Percentiles rank a stretch among this genome's conserved stretches.
Evolutionary conservation across 2,797 vertebrate genomes (phyloP).

Genomic region (Heterohyrax brucei): DNA sequence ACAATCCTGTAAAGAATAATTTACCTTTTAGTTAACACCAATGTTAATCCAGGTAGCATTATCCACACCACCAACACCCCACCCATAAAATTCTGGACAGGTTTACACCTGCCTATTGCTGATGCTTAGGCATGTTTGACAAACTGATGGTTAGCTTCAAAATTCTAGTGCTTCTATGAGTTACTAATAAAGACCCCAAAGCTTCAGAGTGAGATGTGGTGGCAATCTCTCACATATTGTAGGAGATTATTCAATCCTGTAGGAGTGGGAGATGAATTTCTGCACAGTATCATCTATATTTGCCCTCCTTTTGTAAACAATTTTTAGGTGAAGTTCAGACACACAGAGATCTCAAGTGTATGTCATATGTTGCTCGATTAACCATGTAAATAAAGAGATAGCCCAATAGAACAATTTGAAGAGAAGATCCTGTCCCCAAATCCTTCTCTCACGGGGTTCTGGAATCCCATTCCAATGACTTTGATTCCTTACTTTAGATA

Average conservation of each 20-base stretch:
- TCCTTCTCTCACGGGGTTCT: not conserved
- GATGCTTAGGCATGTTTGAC: constrained; percentile 37
- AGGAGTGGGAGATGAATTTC: not conserved
- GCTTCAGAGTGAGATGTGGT: not conserved
- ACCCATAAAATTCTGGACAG: constrained; percentile 32
- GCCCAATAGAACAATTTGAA: not conserved
- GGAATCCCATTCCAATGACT: not conserved
- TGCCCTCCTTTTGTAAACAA: not conserved
- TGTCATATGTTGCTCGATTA: not conserved
- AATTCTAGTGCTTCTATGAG: not conserved
- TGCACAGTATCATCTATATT: not conserved
- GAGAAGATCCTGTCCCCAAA: not conserved
- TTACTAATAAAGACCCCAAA: constrained; percentile 36
- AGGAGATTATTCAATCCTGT: not conserved
- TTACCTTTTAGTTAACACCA: not conserved
- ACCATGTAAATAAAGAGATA: not conserved
- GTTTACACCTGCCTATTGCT: constrained; percentile 30
- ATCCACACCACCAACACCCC: not conserved
- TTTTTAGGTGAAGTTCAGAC: not conserved
- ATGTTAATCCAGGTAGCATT: constrained; percentile 51
- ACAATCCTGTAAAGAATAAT: not conserved
- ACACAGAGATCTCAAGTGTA: not conserved
- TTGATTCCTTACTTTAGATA: not conserved
- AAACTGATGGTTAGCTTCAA: constrained; percentile 32
- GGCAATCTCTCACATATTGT: not conserved